These are phyloP conservation scores for Carettochelys insculpta DNA, from an alignment of 2,113 vertebrate species.

Conservation along the genomic window DNA sequence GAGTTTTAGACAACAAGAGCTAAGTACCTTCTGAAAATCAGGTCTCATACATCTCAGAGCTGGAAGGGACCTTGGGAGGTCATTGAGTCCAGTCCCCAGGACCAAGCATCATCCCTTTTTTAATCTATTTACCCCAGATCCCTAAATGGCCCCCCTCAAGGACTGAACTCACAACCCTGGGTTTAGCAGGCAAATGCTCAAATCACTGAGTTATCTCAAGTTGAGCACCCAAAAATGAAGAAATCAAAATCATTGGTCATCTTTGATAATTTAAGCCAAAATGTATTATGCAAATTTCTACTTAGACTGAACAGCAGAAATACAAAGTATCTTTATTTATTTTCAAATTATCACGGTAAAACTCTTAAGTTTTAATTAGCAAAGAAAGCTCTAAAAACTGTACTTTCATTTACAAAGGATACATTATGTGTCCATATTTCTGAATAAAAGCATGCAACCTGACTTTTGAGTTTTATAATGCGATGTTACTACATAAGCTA, in stretches of 20 bases:
- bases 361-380: not conserved
- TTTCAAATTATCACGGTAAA: not conserved
- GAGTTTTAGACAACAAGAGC: not conserved
- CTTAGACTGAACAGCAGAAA: not conserved
- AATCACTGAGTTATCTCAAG: too few relatives aligned
- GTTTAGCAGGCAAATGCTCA: too few relatives aligned
- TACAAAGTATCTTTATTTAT: not conserved
- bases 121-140: too few relatives aligned
- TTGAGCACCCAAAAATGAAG: not conserved
- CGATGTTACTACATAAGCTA: not conserved
- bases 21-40: not conserved
- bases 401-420: not conserved
- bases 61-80: too few relatives aligned
- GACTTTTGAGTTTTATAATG: not conserved
- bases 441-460: not conserved
- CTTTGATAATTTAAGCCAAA: constrained; percentile 14
- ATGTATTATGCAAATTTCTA: not conserved
- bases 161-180: too few relatives aligned
- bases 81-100: too few relatives aligned
- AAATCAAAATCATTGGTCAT: not conserved
- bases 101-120: too few relatives aligned
- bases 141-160: too few relatives aligned
- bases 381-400: not conserved
- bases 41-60: too few relatives aligned
- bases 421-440: not conserved